Evolutionary conservation across 2,113 vertebrate genomes (phyloP).

Genomic region (Platycercus adscitus): DNA sequence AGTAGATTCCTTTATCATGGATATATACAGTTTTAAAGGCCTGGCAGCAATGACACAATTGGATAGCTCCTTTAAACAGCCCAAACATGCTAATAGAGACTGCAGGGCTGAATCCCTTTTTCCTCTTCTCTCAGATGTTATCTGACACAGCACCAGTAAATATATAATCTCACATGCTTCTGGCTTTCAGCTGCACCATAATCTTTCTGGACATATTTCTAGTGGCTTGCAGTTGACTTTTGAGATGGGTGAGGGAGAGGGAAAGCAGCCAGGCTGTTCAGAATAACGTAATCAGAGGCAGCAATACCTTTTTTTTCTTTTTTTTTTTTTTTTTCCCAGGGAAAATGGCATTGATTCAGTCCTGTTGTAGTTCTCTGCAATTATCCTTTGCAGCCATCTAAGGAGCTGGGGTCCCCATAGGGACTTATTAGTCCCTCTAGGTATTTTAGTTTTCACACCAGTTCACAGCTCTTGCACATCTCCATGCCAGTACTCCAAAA

Average conservation of each 20-base stretch:
- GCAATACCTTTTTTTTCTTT: neutral
- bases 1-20: constrained; percentile 59
- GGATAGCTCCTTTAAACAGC: constrained; percentile 54
- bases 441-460: constrained; percentile 67
- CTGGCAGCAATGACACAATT: constrained; percentile 41
- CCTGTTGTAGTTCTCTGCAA: constrained; percentile 55
- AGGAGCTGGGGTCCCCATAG: constrained; percentile 48
- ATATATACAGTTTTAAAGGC: constrained; percentile 55
- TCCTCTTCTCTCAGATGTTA: constrained; percentile 7
- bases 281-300: constrained; percentile 20
- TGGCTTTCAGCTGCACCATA: constrained; percentile 26
- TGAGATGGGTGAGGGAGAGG: neutral
- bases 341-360: constrained; percentile 60
- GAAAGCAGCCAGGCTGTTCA: constrained; percentile 14
- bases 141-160: constrained; percentile 50
- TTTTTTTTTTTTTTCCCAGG: neutral
- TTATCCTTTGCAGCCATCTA: constrained; percentile 73
- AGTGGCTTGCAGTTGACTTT: constrained; percentile 40
- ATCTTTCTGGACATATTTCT: constrained; percentile 40
- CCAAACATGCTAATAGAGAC: constrained; percentile 44
- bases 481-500: constrained; percentile 49
- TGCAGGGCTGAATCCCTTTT: constrained; percentile 1
- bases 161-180: constrained; percentile 29
- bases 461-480: constrained; percentile 61
- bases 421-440: constrained; percentile 65